Percentiles rank a stretch among this genome's conserved stretches.
These are phyloP conservation scores for Myxocyprinus asiaticus DNA, from an alignment of 2,113 vertebrate genomes.

Conservation along the genomic window DNA sequence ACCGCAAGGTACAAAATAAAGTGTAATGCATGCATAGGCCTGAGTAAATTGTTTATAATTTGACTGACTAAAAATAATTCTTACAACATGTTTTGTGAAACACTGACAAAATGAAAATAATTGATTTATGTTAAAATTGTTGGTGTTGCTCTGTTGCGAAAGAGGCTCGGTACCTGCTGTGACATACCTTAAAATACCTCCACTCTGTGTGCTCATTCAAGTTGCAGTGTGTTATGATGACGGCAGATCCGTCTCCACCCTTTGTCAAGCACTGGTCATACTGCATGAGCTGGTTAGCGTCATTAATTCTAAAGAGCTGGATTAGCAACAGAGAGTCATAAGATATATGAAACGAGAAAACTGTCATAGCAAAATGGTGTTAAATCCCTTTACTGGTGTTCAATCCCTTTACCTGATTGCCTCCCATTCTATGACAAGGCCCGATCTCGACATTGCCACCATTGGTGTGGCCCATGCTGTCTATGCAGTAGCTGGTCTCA, in stretches of 20 bases:
- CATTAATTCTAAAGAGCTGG: conserved; percentile 96
- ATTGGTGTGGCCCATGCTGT: conserved; percentile 96
- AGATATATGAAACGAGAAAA: neutral
- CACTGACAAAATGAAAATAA: neutral
- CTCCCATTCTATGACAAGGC: conserved; percentile 96
- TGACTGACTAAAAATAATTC: neutral
- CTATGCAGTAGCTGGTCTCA: conserved; percentile 92
- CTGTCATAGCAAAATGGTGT: too few relatives aligned
- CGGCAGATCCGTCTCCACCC: conserved; percentile 81
- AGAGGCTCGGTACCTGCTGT: neutral
- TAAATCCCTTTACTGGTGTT: conserved; percentile 18
- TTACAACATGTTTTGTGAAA: neutral
- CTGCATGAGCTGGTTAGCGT: conserved; percentile 96
- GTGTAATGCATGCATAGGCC: too few relatives aligned
- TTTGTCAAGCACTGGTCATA: conserved; percentile 94
- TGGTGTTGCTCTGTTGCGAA: neutral
- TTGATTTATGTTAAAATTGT: neutral
- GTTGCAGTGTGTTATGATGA: conserved; percentile 92
- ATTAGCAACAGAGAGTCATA: neutral
- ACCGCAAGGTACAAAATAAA: neutral
- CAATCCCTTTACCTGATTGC: conserved; percentile 86
- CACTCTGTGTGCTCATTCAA: conserved; percentile 89
- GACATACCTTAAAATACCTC: conserved; percentile 93
- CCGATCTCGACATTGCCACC: conserved; percentile 91
- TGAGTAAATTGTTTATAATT: too few relatives aligned